These are phyloP conservation scores for Loriculus beryllinus DNA, from an alignment of 2,797 vertebrate genomes.

Conservation along the genomic window DNA sequence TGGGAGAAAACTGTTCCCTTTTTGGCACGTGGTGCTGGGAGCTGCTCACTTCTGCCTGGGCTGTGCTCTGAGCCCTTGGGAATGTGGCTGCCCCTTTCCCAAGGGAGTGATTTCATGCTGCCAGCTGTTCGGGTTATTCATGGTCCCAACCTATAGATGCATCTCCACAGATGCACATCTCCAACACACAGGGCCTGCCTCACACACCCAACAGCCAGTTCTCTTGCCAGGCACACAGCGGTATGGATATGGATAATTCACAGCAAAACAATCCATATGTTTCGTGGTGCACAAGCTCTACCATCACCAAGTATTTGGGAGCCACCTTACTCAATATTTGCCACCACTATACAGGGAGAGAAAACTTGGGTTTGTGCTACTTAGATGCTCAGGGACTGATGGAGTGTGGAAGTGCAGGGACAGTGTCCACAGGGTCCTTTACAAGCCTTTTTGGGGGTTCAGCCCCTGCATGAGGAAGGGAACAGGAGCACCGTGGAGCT, in stretches of 20 bases:
- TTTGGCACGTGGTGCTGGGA: not conserved
- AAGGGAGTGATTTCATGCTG: not conserved
- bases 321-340: accelerated
- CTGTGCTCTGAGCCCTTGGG: not conserved
- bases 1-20: not conserved
- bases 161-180: not conserved
- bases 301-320: not conserved
- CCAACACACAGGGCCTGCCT: not conserved
- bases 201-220: not conserved
- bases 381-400: not conserved
- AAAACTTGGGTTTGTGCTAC: not conserved
- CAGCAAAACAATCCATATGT: not conserved
- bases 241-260: not conserved
- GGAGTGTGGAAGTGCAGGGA: not conserved
- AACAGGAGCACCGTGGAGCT: not conserved
- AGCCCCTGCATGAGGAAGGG: not conserved
- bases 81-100: not conserved
- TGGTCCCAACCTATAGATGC: not conserved
- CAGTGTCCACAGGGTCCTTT: not conserved
- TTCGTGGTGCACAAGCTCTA: not conserved
- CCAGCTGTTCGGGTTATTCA: not conserved
- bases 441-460: not conserved
- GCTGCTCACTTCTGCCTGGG: not conserved
- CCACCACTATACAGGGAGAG: not conserved
- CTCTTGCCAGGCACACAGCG: not conserved